These are phyloP conservation scores for Poeciliopsis presidionis DNA, from an alignment of 2,797 vertebrate species.

Conservation along the genomic window DNA sequence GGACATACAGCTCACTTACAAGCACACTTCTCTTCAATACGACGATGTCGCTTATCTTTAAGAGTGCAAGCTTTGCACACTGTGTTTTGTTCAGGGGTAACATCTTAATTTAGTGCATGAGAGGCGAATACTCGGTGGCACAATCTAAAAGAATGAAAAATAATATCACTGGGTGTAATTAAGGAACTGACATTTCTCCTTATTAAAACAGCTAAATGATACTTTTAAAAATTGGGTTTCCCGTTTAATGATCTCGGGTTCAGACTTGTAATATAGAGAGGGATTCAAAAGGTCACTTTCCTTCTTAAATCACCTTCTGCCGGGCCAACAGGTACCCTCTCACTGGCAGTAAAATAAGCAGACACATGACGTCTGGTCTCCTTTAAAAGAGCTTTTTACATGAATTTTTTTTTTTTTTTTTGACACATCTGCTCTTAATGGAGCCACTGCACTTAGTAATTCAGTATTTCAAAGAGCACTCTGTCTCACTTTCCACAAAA, in stretches of 20 bases:
- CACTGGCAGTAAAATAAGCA: conserved; percentile 47
- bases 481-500: conserved; percentile 55
- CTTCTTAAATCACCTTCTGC: conserved; percentile 49
- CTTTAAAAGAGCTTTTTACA: conserved; percentile 50
- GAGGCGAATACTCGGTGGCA: conserved; percentile 11
- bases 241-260: conserved; percentile 41
- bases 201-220: conserved; percentile 39
- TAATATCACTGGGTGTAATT: conserved; percentile 37
- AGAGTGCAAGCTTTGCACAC: conserved; percentile 2
- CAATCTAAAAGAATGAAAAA: conserved; percentile 35
- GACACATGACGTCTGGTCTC: conserved; percentile 40
- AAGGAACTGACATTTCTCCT: conserved; percentile 18
- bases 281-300: conserved; percentile 53
- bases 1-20: conserved; percentile 34
- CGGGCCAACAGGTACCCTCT: conserved; percentile 46
- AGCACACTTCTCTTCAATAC: conserved; percentile 17
- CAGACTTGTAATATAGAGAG: conserved; percentile 36
- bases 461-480: conserved; percentile 60
- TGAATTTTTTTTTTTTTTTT: conserved; percentile 24
- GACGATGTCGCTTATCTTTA: conserved; percentile 27
- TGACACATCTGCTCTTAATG: conserved; percentile 59
- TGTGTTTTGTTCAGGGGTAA: conserved; percentile 11
- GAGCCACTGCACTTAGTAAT: conserved; percentile 53
- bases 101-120: conserved; percentile 16
- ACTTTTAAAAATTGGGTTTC: conserved; percentile 39